These are phyloP conservation scores for Pagetopsis macropterus DNA, from an alignment of 2,797 vertebrate species.

Conservation along the genomic window DNA sequence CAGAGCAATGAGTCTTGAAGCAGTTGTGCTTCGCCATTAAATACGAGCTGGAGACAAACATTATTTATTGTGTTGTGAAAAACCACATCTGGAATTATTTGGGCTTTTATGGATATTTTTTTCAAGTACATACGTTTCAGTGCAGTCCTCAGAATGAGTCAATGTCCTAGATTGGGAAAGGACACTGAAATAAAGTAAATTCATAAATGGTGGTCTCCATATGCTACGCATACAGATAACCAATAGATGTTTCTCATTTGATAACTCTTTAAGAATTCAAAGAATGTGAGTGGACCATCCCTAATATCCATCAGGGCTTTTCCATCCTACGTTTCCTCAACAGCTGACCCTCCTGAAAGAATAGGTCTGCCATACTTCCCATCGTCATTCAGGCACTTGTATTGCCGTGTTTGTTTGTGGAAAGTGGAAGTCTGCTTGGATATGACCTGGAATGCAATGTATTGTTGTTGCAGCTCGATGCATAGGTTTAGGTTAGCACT, in stretches of 20 bases:
- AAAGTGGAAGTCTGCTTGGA: slow-evolving; percentile 28
- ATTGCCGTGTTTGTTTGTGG: slow-evolving; percentile 33
- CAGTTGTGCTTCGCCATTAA: slow-evolving; percentile 35
- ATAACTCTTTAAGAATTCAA: too few species aligned
- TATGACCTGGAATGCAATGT: slow-evolving; percentile 5
- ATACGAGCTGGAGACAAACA: slow-evolving; percentile 6
- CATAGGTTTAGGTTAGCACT: background rate
- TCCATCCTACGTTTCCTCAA: background rate
- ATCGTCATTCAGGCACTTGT: slow-evolving; percentile 33
- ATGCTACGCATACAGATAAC: too few species aligned
- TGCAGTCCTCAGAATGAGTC: slow-evolving; percentile 10
- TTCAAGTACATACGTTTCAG: slow-evolving; percentile 10
- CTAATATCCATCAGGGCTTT: background rate
- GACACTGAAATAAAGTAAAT: background rate
- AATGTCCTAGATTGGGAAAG: background rate
- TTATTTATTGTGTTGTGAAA: slow-evolving; percentile 25
- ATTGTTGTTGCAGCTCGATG: background rate
- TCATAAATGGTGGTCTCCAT: background rate
- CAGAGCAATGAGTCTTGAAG: slow-evolving; percentile 29
- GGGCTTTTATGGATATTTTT: slow-evolving; percentile 9
- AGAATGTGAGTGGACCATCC: too few species aligned
- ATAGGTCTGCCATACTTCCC: background rate
- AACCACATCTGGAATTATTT: slow-evolving; percentile 56
- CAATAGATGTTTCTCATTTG: too few species aligned
- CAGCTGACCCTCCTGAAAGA: slow-evolving; percentile 7